Conservation (phyloP, 2,888 invertebrate species). For the Gymnosoma rotundatum region DNA sequence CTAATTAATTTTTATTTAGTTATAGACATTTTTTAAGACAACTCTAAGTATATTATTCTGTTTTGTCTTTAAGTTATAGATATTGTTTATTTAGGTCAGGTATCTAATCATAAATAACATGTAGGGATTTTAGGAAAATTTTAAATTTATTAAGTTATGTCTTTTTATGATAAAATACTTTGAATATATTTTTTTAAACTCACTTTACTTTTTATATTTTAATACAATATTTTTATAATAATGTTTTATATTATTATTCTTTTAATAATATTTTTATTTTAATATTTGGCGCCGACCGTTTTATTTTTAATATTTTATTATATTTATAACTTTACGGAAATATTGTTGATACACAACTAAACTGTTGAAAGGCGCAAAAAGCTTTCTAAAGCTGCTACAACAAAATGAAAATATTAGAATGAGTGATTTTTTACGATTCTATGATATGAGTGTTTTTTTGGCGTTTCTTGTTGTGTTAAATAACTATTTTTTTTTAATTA, state of each 20-base stretch:
- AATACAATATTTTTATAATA: not conserved
- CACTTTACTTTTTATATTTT: constrained; percentile 25
- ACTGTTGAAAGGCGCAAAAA: constrained; percentile 61
- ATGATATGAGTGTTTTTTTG: constrained; percentile 53
- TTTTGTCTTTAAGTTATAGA: not conserved
- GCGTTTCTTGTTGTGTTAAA: constrained; percentile 1
- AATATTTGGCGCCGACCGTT: constrained; percentile 35
- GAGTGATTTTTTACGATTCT: constrained; percentile 44
- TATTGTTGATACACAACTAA: constrained; percentile 70
- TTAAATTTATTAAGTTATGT: not conserved
- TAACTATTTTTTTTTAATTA: not conserved
- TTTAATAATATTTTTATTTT: constrained; percentile 14
- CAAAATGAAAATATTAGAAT: constrained; percentile 55
- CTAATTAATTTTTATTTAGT: not conserved
- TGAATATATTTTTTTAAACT: constrained; percentile 6
- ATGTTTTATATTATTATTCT: not conserved
- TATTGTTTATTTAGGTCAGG: constrained; percentile 63
- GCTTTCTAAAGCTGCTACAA: constrained; percentile 60
- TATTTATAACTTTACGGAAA: constrained; percentile 63
- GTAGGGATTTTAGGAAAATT: not conserved
- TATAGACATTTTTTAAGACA: not conserved
- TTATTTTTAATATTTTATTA: constrained; percentile 32
- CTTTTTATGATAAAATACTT: not conserved
- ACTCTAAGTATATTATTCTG: not conserved
- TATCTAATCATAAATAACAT: constrained; percentile 8